These are phyloP conservation scores for Tenthredo notha DNA, from an alignment of 2,888 invertebrate genomes.

Conservation along the genomic window DNA sequence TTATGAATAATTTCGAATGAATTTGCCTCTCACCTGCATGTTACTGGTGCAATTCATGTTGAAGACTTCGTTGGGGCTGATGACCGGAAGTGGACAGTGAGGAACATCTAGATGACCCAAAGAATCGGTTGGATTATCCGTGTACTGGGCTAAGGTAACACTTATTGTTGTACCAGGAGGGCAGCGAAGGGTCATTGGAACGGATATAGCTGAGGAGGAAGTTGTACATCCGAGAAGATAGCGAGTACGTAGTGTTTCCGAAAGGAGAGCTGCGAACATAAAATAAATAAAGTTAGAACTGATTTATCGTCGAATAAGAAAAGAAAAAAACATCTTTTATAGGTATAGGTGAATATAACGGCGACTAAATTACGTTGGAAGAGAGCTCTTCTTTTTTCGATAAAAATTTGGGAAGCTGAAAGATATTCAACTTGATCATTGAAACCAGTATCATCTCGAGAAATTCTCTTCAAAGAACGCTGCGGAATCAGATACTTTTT, in stretches of 20 bases:
- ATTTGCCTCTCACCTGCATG: slow-evolving; percentile 24
- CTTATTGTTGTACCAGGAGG: slow-evolving; percentile 93
- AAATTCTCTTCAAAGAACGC: not conserved
- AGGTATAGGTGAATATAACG: not conserved
- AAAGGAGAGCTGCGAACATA: slow-evolving; percentile 85
- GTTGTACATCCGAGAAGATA: slow-evolving; percentile 92
- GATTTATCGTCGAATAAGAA: not conserved
- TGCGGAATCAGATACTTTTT: not conserved
- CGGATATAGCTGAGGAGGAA: slow-evolving; percentile 39
- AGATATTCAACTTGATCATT: not conserved
- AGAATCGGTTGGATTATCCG: slow-evolving; percentile 46
- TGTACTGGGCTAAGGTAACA: slow-evolving; percentile 84
- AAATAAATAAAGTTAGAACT: not conserved
- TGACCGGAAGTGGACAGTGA: slow-evolving; percentile 44
- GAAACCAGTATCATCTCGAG: not conserved
- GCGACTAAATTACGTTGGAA: not conserved
- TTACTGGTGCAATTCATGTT: slow-evolving; percentile 47
- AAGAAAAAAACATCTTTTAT: not conserved
- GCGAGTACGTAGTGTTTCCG: slow-evolving; percentile 92
- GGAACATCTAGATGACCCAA: slow-evolving; percentile 33
- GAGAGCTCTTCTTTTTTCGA: not conserved
- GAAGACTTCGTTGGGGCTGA: slow-evolving; percentile 41
- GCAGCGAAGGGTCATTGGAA: slow-evolving; percentile 88
- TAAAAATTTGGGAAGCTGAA: not conserved
- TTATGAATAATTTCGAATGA: not conserved